A percentile compares a stretch with the other conserved stretches of the same genome.
Evolutionary conservation across 2,888 invertebrate genomes (phyloP).

Genomic region (Buathra laborator): DNA sequence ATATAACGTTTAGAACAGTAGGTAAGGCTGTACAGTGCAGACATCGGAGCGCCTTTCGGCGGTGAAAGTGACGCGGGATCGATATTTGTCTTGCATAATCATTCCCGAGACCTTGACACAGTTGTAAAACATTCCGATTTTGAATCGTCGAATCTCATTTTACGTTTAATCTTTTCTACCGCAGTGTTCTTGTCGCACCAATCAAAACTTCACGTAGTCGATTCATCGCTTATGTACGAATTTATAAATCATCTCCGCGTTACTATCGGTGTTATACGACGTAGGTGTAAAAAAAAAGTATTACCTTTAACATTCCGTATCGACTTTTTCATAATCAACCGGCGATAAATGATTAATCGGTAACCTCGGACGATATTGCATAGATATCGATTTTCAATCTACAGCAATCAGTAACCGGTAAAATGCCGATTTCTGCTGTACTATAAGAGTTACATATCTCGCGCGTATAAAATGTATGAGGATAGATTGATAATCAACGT

Average conservation of each 20-base stretch:
- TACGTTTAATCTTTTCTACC: constrained; percentile 1
- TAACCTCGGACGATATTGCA: constrained; percentile 48
- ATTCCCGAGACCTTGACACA: constrained; percentile 34
- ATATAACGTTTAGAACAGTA: not conserved
- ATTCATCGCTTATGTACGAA: not conserved
- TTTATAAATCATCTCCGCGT: too few relatives aligned
- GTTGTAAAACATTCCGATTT: constrained; percentile 29
- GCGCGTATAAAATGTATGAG: too few relatives aligned
- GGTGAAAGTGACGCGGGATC: constrained; percentile 76
- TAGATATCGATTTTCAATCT: constrained; percentile 64
- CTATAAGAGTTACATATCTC: too few relatives aligned
- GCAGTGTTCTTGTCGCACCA: constrained; percentile 17
- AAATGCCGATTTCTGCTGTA: too few relatives aligned
- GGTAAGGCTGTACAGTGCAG: constrained; percentile 12
- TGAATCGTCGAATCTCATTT: constrained; percentile 27
- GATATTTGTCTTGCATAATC: constrained; percentile 51
- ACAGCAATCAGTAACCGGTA: constrained; percentile 11
- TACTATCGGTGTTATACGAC: too few relatives aligned
- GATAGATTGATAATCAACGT: too few relatives aligned
- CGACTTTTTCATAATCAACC: constrained; percentile 48
- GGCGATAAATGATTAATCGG: constrained; percentile 62
- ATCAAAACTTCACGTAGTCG: constrained; percentile 4
- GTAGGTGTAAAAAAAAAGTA: too few relatives aligned
- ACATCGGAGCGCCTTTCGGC: constrained; percentile 67
- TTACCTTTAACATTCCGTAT: constrained; percentile 31